Evolutionary conservation across 1,140 invertebrate genomes (phyloP), one percentile per base, ranked within the genome.

Genomic region (Sitophilus oryzae): DNA sequence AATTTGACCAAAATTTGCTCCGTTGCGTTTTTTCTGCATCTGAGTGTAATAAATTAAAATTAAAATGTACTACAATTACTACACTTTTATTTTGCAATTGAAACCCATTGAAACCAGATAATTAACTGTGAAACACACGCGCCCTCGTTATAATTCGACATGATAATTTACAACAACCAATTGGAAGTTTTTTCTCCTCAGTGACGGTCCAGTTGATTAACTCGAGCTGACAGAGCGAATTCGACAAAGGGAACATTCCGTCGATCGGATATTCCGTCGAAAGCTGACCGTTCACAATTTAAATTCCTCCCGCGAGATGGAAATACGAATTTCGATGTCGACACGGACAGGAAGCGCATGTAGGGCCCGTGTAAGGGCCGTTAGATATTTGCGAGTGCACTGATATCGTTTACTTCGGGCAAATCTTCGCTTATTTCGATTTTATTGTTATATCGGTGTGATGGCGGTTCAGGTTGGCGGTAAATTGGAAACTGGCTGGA

Each of bases 101-200:
- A n/a, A n/a, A n/a, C n/a, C n/a, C n/a, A n/a, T n/a, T n/a, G n/a
- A n/a, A n/a, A n/a, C n/a, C n/a, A n/a, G n/a, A n/a, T n/a, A n/a
- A n/a, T n/a, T n/a, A n/a, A n/a, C n/a, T n/a, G n/a, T n/a, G n/a
- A n/a, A 30, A 48, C 41, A 56, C 40, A 38, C 49, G 41, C 49
- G 49, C 11, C 49, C 22, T 43, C 41, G 48, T 52, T 25, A 14
- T 47, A 23, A 58, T 59, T 47, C 56, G 59, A 60, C 49, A 37
- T 52, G 38, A 61, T 63, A 56, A 63, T 61, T 63, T 63, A 63
- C 62, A 63, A 25, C 52, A 51, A 52, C 47, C 40, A 38, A 58
- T 46, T 36, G 47, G 21, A 40, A 40, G 44, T 25, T 58, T 58
- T 61, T 61, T 30, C 11, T 30, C n/a, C n/a, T n/a, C 25, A 6